These are phyloP conservation scores for Hypocryptadius cinnamomeus DNA, from an alignment of 2,113 vertebrate species.

Conservation along the genomic window DNA sequence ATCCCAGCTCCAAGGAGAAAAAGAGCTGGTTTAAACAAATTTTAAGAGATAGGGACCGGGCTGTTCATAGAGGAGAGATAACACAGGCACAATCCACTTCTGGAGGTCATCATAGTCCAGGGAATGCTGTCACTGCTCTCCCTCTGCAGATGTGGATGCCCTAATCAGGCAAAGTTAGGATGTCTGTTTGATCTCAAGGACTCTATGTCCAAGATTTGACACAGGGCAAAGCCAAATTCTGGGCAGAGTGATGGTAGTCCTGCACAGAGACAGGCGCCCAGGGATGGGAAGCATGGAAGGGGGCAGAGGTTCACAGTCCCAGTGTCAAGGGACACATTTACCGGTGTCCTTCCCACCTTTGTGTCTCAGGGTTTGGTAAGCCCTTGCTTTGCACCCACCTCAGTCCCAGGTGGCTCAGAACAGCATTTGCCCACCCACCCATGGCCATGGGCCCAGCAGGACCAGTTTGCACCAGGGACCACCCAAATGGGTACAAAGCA, in stretches of 20 bases:
- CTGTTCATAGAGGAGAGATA: background rate
- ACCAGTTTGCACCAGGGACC: background rate
- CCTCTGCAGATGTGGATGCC: background rate
- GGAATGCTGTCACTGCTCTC: background rate
- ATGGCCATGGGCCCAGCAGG: accelerated
- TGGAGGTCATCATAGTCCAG: background rate
- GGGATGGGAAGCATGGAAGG: accelerated
- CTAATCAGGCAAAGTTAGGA: background rate
- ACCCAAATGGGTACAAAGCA: background rate
- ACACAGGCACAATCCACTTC: background rate
- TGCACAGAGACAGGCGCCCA: background rate
- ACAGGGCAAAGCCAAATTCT: background rate
- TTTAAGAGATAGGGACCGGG: background rate
- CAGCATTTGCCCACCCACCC: background rate
- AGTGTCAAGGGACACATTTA: background rate
- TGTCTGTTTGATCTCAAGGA: background rate
- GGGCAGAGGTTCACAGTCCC: background rate
- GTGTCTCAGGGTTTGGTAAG: background rate
- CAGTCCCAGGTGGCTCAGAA: background rate
- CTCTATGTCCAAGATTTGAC: background rate
- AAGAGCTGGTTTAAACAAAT: background rate
- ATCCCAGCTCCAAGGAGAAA: background rate
- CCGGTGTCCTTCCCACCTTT: accelerated
- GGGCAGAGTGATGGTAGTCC: background rate
- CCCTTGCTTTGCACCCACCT: background rate